Evolutionary conservation across 2,797 vertebrate species (phyloP), one percentile per base, ranked within the genome.

Genomic region (Argentina silus): DNA sequence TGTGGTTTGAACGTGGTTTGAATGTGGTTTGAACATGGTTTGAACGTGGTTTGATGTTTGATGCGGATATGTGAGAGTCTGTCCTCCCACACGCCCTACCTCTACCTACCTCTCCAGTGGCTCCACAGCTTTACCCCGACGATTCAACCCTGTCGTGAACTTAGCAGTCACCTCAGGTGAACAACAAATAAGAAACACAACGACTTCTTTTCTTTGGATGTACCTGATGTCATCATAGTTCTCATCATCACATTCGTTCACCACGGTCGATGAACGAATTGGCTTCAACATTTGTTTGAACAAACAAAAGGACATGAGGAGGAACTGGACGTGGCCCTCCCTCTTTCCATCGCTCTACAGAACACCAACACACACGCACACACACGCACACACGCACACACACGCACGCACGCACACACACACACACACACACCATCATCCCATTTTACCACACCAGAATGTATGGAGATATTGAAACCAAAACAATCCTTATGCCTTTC

Each of bases 381-480:
- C 42, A 63, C 1, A 9, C 36, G 7, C 0, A 44, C 23, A 63
- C 6, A 63, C 27, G 14, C 60, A 43, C 61, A 61, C 59, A 61
- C 59, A 55, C 51, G 6, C 12, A 55, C 51, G n/a, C 53, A 56
- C 53, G 3, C 53, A n/a, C 53, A n/a, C 53, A n/a, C 53, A n/a
- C 53, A n/a, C 15, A n/a, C 53, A 17, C 53, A 21, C 61, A 69
- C 43, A 59, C 80, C 74, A 69, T 65, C 60, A 74, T 14, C 67
- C 50, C 59, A 79, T 50, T 56, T 55, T 66, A 80, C 81, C 72
- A 69, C 72, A 0, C 69, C 71, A 77, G 47, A 70, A 76, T 23
- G 19, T 51, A n/a, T 57, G 27, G 53, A 67, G 19, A 61, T 47
- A 48, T 48, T 67, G 72, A 70, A 57, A 75, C 48, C 43, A 62